Conservation (phyloP, 1,140 invertebrate genomes). For the Heliconius hewitsoni region DNA sequence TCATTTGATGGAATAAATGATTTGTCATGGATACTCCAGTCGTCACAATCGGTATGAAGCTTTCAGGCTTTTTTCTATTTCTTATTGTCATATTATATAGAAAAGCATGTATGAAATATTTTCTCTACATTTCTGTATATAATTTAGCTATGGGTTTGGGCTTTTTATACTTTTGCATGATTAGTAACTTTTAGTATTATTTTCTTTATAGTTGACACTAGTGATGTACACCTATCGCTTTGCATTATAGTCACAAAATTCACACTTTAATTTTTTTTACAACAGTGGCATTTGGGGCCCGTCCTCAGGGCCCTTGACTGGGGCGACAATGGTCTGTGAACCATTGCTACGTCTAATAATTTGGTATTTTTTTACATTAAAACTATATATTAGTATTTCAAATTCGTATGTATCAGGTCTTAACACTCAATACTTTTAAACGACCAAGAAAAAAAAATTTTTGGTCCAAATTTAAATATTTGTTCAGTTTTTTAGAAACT, state of each 20-base stretch:
- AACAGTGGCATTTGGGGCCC: too few relatives aligned
- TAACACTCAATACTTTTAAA: too few relatives aligned
- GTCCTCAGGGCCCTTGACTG: too few relatives aligned
- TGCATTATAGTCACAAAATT: background rate
- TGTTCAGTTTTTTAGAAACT: too few relatives aligned
- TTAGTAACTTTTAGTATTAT: background rate
- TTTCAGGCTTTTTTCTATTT: slow-evolving; percentile 60
- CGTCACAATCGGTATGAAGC: slow-evolving; percentile 76
- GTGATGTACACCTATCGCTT: background rate
- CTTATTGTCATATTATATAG: slow-evolving; percentile 6
- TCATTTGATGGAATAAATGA: slow-evolving; percentile 63
- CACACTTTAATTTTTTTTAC: background rate
- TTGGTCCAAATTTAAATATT: too few relatives aligned
- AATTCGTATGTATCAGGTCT: too few relatives aligned
- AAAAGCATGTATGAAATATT: slow-evolving; percentile 73
- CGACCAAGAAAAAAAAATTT: too few relatives aligned
- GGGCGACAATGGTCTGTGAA: too few relatives aligned
- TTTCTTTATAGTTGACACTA: background rate
- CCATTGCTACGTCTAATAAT: too few relatives aligned
- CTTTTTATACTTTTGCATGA: slow-evolving; percentile 47
- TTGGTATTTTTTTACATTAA: too few relatives aligned
- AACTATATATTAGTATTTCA: too few relatives aligned
- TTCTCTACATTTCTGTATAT: slow-evolving; percentile 21
- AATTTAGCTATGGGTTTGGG: slow-evolving; percentile 47
- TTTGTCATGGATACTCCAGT: slow-evolving; percentile 42